Evolutionary conservation across 2,113 vertebrate genomes (phyloP).

Genomic region (Cyprinodon brontotheroides): DNA sequence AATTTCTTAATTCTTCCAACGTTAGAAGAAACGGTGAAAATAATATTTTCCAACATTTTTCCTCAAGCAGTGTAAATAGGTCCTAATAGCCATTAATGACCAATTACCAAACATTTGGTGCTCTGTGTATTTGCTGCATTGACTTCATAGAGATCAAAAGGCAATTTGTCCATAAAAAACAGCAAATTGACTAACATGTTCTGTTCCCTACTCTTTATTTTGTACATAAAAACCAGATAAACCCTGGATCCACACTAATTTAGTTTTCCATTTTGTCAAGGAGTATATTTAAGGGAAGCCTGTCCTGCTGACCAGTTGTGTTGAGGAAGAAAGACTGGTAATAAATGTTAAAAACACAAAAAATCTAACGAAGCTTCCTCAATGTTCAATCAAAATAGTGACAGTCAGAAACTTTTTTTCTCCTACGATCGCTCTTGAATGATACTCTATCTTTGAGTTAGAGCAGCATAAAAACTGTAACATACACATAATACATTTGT

Average conservation of each 20-base stretch:
- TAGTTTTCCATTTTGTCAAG: no score
- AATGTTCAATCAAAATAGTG: no score
- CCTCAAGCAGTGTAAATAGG: slow-evolving; percentile 89
- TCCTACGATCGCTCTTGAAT: no score
- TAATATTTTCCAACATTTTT: slow-evolving; percentile 87
- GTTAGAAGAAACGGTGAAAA: slow-evolving; percentile 77
- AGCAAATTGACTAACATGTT: slow-evolving; percentile 87
- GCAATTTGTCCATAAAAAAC: slow-evolving; percentile 86
- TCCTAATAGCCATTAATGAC: slow-evolving; percentile 96
- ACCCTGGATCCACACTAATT: background rate
- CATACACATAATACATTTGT: background rate
- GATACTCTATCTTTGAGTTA: background rate
- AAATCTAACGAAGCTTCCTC: background rate
- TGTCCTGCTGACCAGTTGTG: no score
- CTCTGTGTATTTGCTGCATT: slow-evolving; percentile 74
- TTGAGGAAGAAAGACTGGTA: background rate
- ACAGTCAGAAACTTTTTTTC: no score
- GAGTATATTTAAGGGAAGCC: no score
- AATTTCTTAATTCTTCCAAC: slow-evolving; percentile 65
- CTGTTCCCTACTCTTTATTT: slow-evolving; percentile 76
- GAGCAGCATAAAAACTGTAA: background rate
- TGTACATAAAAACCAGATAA: slow-evolving; percentile 81
- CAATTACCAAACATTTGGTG: slow-evolving; percentile 91
- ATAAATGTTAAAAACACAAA: background rate
- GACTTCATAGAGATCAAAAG: slow-evolving; percentile 94